phyloP scores from a whole-genome alignment of 2,113 vertebrate species.

The Apaloderma vittatum region DNA sequence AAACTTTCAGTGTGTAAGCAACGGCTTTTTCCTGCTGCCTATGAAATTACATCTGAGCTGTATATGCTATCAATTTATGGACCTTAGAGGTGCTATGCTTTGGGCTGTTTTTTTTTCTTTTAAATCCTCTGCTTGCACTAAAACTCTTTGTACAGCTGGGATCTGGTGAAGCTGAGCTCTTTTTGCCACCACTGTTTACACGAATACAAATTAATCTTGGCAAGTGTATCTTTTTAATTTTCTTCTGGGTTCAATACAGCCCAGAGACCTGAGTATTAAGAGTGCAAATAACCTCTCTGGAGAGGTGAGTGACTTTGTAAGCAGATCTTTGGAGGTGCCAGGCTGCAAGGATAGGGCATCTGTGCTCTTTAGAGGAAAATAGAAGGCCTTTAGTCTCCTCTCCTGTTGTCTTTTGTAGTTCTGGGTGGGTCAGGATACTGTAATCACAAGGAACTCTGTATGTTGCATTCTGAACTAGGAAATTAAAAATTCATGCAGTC shows the following conservation, averaged over 20 bases:
- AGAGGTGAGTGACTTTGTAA: background rate
- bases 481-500: background rate
- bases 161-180: background rate
- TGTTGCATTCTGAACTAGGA: background rate
- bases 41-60: background rate
- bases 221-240: background rate
- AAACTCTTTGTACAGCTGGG: background rate
- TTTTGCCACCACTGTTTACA: background rate
- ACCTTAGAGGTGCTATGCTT: background rate
- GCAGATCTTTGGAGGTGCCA: background rate
- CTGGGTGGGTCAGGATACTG: background rate
- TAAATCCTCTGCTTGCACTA: background rate
- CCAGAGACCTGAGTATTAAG: background rate
- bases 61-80: background rate
- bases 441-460: background rate
- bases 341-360: background rate
- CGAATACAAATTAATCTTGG: conserved; percentile 13
- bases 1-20: background rate
- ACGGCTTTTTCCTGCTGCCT: background rate
- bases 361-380: background rate
- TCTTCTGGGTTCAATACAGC: background rate
- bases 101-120: background rate
- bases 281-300: background rate
- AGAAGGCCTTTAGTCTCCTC: background rate
- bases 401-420: background rate